A percentile compares a stretch with the other conserved stretches of the same genome.
phyloP scores from a whole-genome alignment of 2,113 vertebrate species.

The Oryctolagus cuniculus region DNA sequence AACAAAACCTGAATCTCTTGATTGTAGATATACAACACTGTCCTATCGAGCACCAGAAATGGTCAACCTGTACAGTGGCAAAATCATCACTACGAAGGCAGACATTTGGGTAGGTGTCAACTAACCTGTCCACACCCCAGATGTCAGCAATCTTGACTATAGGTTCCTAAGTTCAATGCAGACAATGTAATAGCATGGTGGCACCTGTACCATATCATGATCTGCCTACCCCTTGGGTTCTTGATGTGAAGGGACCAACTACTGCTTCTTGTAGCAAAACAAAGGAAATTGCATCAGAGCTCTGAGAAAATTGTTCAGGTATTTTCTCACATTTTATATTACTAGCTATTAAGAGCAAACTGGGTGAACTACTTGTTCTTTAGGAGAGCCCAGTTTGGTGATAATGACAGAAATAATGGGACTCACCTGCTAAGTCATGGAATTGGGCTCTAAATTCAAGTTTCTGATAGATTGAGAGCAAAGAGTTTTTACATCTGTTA shows the following conservation, averaged over 20 bases:
- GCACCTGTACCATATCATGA: neutral
- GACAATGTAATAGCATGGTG: neutral
- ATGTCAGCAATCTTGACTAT: neutral
- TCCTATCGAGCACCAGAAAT: slow-evolving; percentile 99
- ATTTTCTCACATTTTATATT: slow-evolving; percentile 46
- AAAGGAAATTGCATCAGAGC: slow-evolving; percentile 31
- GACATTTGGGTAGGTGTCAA: slow-evolving; percentile 95
- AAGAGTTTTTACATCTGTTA: slow-evolving; percentile 15
- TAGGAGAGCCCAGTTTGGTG: slow-evolving; percentile 36
- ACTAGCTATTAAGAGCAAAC: slow-evolving; percentile 38
- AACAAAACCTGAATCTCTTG: slow-evolving; percentile 78
- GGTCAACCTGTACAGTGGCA: slow-evolving; percentile 98
- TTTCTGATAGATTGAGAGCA: neutral
- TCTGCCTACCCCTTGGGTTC: neutral
- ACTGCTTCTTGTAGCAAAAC: slow-evolving; percentile 39
- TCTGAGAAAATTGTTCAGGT: slow-evolving; percentile 28
- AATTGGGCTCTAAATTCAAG: slow-evolving; percentile 52
- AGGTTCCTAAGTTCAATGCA: neutral
- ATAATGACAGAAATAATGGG: slow-evolving; percentile 37
- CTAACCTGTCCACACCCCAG: slow-evolving; percentile 18
- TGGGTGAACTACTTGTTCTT: slow-evolving; percentile 51
- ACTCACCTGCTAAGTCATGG: neutral
- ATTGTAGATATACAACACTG: slow-evolving; percentile 96
- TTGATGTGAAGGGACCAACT: slow-evolving; percentile 2
- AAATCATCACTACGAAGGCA: slow-evolving; percentile 97